Conservation (phyloP, 2,888 invertebrate species). For the Phlogophora meticulosa region DNA sequence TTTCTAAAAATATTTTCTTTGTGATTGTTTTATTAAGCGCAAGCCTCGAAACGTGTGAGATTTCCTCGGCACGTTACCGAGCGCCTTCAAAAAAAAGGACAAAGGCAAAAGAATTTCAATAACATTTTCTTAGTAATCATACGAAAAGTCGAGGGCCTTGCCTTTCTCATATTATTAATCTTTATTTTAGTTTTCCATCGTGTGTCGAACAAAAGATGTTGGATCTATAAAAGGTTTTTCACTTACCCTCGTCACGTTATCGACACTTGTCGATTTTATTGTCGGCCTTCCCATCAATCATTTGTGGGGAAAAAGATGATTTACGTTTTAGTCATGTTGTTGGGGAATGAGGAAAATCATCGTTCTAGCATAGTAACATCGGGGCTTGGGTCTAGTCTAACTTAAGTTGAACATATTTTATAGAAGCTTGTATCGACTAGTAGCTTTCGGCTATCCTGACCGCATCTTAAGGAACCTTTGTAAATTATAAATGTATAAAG, state of each 20-base stretch:
- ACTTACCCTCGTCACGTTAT: conserved; percentile 54
- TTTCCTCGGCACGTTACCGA: no score
- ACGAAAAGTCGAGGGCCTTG: conserved; percentile 4
- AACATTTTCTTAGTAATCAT: conserved; percentile 19
- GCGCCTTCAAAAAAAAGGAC: not conserved
- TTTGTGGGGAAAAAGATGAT: conserved; percentile 41
- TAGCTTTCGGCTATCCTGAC: no score
- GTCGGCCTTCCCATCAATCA: conserved; percentile 57
- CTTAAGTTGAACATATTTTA: not conserved
- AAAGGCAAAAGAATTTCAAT: conserved; percentile 15
- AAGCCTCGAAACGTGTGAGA: no score
- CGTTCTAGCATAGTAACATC: not conserved
- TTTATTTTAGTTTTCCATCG: conserved; percentile 45
- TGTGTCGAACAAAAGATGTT: conserved; percentile 43
- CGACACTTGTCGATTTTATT: conserved; percentile 53
- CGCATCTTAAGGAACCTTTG: no score
- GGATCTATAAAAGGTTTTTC: conserved; percentile 40
- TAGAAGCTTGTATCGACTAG: no score
- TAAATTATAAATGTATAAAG: no score
- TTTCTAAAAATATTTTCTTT: no score
- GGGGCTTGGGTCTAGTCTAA: not conserved
- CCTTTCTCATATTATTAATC: conserved; percentile 37
- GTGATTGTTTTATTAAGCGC: no score
- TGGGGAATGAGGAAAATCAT: conserved; percentile 7
- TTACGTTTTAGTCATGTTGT: conserved; percentile 23